Evolutionary conservation across 2,797 vertebrate species (phyloP).

Genomic region (Paramormyrops hopkinsi): DNA sequence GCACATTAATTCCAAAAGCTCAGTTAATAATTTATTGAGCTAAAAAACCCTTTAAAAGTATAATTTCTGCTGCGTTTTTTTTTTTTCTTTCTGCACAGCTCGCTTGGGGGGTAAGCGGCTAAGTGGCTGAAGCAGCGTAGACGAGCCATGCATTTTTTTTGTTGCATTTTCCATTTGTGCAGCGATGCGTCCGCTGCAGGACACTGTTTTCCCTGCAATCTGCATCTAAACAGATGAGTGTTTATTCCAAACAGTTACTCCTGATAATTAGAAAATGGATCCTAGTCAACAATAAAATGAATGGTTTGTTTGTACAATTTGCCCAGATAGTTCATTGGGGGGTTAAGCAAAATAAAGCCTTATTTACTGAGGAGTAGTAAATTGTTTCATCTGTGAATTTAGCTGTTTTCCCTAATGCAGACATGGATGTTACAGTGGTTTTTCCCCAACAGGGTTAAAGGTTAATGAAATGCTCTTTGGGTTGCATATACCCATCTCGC

Average conservation of each 20-base stretch:
- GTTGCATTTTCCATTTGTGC: conserved; percentile 21
- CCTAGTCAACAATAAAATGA: conserved; percentile 83
- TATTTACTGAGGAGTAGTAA: conserved; percentile 81
- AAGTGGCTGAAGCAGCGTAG: neutral
- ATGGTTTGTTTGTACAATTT: conserved; percentile 80
- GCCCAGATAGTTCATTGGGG: conserved; percentile 77
- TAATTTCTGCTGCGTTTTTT: conserved; percentile 23
- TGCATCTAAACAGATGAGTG: conserved; percentile 75
- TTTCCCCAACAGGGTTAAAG: conserved; percentile 87
- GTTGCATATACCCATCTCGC: conserved; percentile 94
- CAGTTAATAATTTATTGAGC: conserved; percentile 48
- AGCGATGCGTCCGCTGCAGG: conserved; percentile 31
- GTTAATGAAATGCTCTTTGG: conserved; percentile 99
- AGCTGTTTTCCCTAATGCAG: conserved; percentile 94
- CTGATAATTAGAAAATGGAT: conserved; percentile 84
- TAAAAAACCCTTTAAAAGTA: conserved; percentile 36
- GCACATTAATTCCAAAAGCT: conserved; percentile 49
- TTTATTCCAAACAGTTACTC: conserved; percentile 84
- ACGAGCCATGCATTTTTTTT: neutral
- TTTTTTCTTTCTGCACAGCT: neutral
- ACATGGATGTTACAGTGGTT: conserved; percentile 89
- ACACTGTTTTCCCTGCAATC: conserved; percentile 59
- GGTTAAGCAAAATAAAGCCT: conserved; percentile 78
- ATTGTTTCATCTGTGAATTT: conserved; percentile 89
- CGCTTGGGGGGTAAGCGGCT: neutral